These are phyloP conservation scores for Strix occidentalis DNA, from an alignment of 2,797 vertebrate species.

Conservation along the genomic window DNA sequence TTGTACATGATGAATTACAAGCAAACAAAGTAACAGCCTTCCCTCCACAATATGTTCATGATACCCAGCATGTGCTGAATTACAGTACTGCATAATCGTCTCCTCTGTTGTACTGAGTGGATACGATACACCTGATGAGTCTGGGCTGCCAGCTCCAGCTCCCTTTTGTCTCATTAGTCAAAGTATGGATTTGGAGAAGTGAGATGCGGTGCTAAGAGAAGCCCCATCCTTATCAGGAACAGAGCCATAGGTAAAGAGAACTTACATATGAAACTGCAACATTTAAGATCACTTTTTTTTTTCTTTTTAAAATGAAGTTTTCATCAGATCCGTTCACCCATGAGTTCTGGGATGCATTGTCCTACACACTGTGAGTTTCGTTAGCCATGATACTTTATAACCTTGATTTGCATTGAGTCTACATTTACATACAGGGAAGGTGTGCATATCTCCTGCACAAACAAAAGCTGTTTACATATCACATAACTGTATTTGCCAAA, in stretches of 20 bases:
- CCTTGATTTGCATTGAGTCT: neutral
- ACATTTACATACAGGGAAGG: neutral
- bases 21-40: no score
- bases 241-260: neutral
- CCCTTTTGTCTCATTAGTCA: neutral
- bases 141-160: neutral
- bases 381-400: neutral
- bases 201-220: neutral
- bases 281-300: neutral
- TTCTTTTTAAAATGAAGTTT: neutral
- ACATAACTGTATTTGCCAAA: neutral
- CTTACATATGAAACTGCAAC: neutral
- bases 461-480: neutral
- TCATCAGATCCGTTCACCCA: neutral
- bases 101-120: neutral
- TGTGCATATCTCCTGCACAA: neutral
- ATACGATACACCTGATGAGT: neutral
- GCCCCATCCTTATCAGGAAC: neutral
- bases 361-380: neutral
- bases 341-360: neutral
- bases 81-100: neutral
- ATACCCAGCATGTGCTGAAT: neutral
- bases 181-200: neutral
- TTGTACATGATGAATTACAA: accelerated
- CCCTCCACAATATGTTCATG: accelerated